Evolutionary conservation across 2,888 invertebrate species (phyloP).

Genomic region (Nomada ruficornis): DNA sequence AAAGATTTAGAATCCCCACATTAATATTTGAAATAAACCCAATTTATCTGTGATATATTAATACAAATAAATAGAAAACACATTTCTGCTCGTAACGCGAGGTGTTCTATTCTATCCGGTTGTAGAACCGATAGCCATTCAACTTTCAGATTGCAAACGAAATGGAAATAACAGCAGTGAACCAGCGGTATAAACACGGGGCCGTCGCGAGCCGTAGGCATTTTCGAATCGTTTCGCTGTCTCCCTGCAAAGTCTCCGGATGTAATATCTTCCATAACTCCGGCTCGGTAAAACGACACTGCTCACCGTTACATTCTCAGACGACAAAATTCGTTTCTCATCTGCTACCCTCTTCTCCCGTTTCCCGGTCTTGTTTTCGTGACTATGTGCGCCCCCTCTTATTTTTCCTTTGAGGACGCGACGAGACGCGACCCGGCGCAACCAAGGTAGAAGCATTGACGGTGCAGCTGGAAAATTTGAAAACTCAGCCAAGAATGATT

Average conservation of each 20-base stretch:
- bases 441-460: conserved; percentile 15
- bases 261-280: conserved; percentile 64
- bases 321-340: conserved; percentile 59
- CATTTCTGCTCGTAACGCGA: background rate
- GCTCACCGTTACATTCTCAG: conserved; percentile 51
- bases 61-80: too few relatives aligned
- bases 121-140: background rate
- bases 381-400: background rate
- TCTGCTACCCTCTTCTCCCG: background rate
- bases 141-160: conserved; percentile 30
- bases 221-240: conserved; percentile 53
- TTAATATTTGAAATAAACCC: too few relatives aligned
- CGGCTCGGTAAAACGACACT: conserved; percentile 60
- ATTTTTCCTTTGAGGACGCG: conserved; percentile 22
- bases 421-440: background rate
- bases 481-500: conserved; percentile 23
- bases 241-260: conserved; percentile 49
- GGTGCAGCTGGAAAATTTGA: conserved; percentile 32
- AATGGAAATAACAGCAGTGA: conserved; percentile 54
- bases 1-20: too few relatives aligned
- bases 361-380: conserved; percentile 18
- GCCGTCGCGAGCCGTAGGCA: conserved; percentile 51
- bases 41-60: too few relatives aligned
- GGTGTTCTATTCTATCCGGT: background rate
- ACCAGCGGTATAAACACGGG: conserved; percentile 69